Conservation (phyloP, 2,797 vertebrate genomes). For the Apodemus agrarius region DNA sequence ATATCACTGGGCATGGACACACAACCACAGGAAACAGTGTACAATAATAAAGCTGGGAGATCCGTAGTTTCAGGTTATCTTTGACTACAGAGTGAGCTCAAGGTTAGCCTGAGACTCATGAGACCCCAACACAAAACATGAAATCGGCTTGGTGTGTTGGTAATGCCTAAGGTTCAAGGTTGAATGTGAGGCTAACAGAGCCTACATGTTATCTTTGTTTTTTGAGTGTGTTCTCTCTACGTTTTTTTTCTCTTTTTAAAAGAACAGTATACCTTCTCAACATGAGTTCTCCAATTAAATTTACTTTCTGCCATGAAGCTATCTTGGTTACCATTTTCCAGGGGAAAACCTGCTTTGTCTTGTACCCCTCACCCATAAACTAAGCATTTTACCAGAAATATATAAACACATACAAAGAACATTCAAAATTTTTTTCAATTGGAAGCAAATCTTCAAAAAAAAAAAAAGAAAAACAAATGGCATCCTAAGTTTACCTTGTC, state of each 20-base stretch:
- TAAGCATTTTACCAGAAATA: slow-evolving; percentile 14
- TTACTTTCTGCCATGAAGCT: slow-evolving; percentile 28
- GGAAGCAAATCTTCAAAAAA: neutral
- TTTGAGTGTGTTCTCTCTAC: neutral
- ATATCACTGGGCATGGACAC: neutral
- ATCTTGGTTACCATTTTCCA: neutral
- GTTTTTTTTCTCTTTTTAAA: neutral
- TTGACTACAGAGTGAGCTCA: neutral
- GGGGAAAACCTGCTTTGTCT: neutral
- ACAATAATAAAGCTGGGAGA: neutral
- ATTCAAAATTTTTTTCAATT: neutral
- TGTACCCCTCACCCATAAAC: neutral
- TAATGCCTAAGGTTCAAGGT: neutral
- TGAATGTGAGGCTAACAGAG: neutral
- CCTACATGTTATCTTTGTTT: neutral
- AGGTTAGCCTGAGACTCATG: neutral
- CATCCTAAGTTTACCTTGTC: neutral
- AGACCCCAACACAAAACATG: neutral
- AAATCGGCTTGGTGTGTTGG: neutral
- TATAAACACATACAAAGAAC: neutral
- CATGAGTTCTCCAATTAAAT: slow-evolving; percentile 3
- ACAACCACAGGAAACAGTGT: neutral
- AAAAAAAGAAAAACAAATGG: neutral
- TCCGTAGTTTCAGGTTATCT: neutral
- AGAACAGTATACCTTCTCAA: neutral